These are phyloP conservation scores for Muscicapa comitata DNA, from an alignment of 2,797 vertebrate species.

Conservation along the genomic window DNA sequence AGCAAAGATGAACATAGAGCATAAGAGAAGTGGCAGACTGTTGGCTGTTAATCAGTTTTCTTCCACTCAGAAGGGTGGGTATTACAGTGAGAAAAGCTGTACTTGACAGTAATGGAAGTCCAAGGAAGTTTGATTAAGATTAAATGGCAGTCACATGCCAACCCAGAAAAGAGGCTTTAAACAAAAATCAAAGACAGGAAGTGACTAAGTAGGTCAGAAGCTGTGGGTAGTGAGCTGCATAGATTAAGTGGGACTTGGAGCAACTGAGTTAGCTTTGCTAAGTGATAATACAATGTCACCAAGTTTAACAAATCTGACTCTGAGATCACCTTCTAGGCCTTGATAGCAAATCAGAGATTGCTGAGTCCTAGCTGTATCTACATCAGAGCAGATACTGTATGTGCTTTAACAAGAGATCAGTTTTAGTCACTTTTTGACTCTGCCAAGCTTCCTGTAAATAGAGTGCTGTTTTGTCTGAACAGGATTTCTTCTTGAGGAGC, in stretches of 20 bases:
- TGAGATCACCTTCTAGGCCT: conserved; percentile 41
- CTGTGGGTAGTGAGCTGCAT: background rate
- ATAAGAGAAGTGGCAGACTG: background rate
- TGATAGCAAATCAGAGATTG: conserved; percentile 21
- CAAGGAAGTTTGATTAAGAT: conserved; percentile 52
- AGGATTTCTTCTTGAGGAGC: conserved; percentile 19
- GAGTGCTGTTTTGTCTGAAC: background rate
- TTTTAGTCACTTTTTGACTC: conserved; percentile 41
- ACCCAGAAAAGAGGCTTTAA: background rate
- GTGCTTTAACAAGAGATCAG: background rate
- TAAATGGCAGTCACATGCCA: conserved; percentile 23
- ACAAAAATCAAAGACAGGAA: conserved; percentile 45
- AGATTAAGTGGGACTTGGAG: conserved; percentile 23
- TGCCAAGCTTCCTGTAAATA: conserved; percentile 40
- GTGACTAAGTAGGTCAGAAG: conserved; percentile 1
- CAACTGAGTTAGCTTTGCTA: background rate
- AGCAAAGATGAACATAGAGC: background rate
- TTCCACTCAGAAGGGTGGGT: background rate
- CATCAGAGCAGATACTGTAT: background rate
- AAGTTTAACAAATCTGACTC: conserved; percentile 25
- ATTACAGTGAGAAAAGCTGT: background rate
- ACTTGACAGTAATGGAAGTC: conserved; percentile 33
- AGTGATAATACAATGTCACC: conserved; percentile 8
- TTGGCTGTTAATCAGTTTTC: background rate
- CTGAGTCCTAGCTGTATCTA: background rate